Conservation (phyloP, 2,797 vertebrate genomes). For the Sebastes taczanowskii region DNA sequence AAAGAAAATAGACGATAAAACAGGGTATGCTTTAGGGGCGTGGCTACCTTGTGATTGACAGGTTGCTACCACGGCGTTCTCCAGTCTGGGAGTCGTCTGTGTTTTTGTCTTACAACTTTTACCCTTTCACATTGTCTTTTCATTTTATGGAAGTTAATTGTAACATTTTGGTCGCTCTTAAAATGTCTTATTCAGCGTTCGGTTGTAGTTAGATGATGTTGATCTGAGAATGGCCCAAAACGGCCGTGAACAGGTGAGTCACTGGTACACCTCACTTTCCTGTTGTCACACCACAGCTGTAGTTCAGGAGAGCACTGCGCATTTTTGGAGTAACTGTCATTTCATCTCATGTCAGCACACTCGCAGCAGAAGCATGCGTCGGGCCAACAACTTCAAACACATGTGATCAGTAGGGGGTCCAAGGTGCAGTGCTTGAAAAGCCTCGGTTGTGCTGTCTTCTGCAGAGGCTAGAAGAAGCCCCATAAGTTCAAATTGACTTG, state of each 20-base stretch:
- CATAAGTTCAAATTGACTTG: not conserved
- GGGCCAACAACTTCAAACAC: not conserved
- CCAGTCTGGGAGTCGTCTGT: too few relatives aligned
- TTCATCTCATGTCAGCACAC: constrained; percentile 15
- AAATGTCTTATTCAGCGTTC: too few relatives aligned
- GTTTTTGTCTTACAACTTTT: too few relatives aligned
- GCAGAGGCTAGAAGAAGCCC: not conserved
- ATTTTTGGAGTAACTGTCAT: constrained; percentile 13
- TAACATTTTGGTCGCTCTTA: too few relatives aligned
- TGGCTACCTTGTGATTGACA: too few relatives aligned
- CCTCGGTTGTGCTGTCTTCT: not conserved
- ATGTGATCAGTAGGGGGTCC: not conserved
- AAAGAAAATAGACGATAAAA: too few relatives aligned
- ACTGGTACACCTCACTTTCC: not conserved
- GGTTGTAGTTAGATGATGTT: not conserved
- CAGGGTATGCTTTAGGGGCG: too few relatives aligned
- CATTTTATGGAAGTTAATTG: too few relatives aligned
- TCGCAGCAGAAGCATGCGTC: constrained; percentile 4
- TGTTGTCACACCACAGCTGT: constrained; percentile 2
- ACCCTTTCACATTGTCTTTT: too few relatives aligned
- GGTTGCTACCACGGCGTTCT: too few relatives aligned
- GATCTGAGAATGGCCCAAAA: not conserved
- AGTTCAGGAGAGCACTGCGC: not conserved
- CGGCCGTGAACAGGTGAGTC: constrained; percentile 4
- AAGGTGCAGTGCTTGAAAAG: not conserved